A percentile compares a stretch with the other conserved stretches of the same genome.
These are phyloP conservation scores for Phasia obesa DNA, from an alignment of 2,888 invertebrate species.

Conservation along the genomic window DNA sequence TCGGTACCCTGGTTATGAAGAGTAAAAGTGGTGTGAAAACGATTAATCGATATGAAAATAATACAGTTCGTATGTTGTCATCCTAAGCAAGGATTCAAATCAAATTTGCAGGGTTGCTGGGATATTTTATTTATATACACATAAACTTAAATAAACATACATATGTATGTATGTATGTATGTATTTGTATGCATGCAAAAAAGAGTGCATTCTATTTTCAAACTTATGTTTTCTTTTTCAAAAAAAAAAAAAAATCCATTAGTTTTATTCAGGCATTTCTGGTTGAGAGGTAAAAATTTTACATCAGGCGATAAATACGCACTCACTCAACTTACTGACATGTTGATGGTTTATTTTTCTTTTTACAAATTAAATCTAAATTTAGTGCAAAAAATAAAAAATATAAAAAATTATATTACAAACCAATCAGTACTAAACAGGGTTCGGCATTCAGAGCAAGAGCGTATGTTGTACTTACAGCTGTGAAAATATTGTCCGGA, in stretches of 20 bases:
- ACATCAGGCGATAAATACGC: constrained; percentile 44
- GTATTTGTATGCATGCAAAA: not conserved
- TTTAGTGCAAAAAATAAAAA: not conserved
- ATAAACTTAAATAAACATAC: not conserved
- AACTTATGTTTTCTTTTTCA: constrained; percentile 1
- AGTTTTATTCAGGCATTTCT: constrained; percentile 6
- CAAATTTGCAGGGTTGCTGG: too few species aligned
- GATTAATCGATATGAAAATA: too few species aligned
- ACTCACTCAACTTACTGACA: constrained; percentile 22
- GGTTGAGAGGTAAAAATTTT: constrained; percentile 1
- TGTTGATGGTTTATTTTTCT: constrained; percentile 1
- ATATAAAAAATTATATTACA: not conserved
- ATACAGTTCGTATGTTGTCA: too few species aligned
- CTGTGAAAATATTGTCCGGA: too few species aligned
- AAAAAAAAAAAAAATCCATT: not conserved
- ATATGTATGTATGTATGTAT: not conserved
- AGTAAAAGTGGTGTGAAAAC: too few species aligned
- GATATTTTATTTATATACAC: too few species aligned
- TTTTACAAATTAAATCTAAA: not conserved
- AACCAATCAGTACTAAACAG: not conserved
- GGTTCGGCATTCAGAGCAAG: not conserved
- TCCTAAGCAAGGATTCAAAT: too few species aligned
- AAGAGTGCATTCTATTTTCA: constrained; percentile 3
- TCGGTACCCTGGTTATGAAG: too few species aligned
- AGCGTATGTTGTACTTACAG: too few species aligned